Percentiles rank a stretch among this genome's conserved stretches.
These are phyloP conservation scores for Malaclemys terrapin DNA, from an alignment of 2,113 vertebrate genomes.

Conservation along the genomic window DNA sequence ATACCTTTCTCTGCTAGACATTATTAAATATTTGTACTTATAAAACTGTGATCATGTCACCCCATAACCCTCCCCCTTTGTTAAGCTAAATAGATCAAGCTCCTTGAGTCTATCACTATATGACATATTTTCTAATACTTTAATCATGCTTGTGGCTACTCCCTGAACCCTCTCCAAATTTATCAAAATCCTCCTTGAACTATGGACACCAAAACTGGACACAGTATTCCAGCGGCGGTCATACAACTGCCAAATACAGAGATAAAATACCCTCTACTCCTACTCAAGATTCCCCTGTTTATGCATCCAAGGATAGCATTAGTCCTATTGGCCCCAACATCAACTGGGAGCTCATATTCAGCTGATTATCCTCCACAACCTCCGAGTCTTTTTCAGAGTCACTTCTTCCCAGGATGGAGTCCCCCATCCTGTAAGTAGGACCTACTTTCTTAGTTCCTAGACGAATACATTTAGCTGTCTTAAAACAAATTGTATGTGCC, in stretches of 20 bases:
- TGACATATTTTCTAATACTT: neutral
- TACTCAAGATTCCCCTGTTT: neutral
- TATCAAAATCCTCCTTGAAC: neutral
- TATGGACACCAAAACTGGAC: neutral
- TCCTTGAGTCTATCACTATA: neutral
- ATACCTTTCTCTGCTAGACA: too few relatives aligned
- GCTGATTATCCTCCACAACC: neutral
- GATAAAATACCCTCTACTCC: neutral
- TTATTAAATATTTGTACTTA: too few relatives aligned
- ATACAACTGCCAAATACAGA: neutral
- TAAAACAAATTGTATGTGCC: too few relatives aligned
- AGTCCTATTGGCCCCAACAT: neutral
- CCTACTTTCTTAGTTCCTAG: neutral
- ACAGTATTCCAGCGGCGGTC: neutral
- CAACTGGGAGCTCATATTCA: neutral
- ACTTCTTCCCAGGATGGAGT: neutral
- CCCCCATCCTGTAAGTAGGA: neutral
- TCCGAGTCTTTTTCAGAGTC: neutral
- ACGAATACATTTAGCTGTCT: neutral
- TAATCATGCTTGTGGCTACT: neutral
- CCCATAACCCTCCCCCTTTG: neutral
- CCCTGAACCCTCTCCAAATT: neutral
- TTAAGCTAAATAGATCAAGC: neutral
- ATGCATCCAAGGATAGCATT: neutral
- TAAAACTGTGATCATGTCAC: neutral